Evolutionary conservation across 2,797 vertebrate genomes (phyloP).

Genomic region (Acrossocheilus wenchowensis): DNA sequence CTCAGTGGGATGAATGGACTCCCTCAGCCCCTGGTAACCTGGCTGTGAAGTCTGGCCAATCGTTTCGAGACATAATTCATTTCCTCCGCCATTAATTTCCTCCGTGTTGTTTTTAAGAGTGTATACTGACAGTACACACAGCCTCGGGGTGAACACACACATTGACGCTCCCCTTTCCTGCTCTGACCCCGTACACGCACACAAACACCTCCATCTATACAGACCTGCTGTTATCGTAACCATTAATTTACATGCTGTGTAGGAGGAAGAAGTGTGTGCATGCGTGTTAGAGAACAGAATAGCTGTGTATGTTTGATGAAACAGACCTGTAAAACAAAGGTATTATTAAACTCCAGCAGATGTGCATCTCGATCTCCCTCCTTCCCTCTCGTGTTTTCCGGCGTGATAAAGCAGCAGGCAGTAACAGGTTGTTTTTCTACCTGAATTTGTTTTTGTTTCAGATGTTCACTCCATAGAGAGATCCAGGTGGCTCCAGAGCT

Average conservation of each 20-base stretch:
- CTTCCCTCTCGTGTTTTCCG: constrained; percentile 28
- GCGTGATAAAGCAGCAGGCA: constrained; percentile 51
- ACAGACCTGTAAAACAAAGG: constrained; percentile 42
- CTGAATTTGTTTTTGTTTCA: constrained; percentile 60
- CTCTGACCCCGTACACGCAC: background rate
- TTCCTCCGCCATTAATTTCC: constrained; percentile 40
- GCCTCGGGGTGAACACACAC: constrained; percentile 47
- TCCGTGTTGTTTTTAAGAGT: constrained; percentile 53
- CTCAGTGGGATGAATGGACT: constrained; percentile 1
- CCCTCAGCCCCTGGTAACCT: constrained; percentile 12
- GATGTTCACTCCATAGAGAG: constrained; percentile 52
- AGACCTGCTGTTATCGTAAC: constrained; percentile 46
- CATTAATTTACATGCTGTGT: constrained; percentile 41
- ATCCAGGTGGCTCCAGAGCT: constrained; percentile 61
- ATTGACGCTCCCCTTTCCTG: constrained; percentile 1
- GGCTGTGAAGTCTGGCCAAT: constrained; percentile 15
- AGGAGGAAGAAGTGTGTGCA: constrained; percentile 10
- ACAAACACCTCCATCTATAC: constrained; percentile 12
- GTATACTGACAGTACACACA: constrained; percentile 14
- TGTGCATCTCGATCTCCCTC: constrained; percentile 35
- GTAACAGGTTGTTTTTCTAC: constrained; percentile 62
- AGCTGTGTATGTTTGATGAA: constrained; percentile 33
- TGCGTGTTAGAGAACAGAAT: constrained; percentile 17
- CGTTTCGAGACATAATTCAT: constrained; percentile 32
- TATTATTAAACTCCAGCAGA: constrained; percentile 58